Percentiles rank a stretch among this genome's conserved stretches.
These are phyloP conservation scores for Poecile atricapillus DNA, from an alignment of 2,113 vertebrate species.

Conservation along the genomic window DNA sequence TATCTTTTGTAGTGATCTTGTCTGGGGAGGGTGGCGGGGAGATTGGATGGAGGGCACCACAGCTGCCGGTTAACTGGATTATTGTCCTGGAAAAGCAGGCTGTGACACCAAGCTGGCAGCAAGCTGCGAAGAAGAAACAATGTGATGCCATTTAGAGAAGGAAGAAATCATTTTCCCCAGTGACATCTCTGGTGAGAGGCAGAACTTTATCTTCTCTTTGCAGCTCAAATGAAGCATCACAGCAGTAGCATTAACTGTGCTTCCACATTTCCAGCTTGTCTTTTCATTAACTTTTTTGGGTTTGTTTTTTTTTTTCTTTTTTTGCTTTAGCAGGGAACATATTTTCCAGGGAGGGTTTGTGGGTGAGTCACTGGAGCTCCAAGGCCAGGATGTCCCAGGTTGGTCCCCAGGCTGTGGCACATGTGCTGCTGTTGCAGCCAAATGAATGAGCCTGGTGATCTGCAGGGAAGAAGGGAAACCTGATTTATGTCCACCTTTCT, in stretches of 20 bases:
- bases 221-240: constrained; percentile 22
- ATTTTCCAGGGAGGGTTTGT: background rate
- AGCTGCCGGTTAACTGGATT: background rate
- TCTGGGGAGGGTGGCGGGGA: background rate
- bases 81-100: background rate
- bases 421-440: accelerated
- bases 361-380: background rate
- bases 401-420: background rate
- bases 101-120: background rate
- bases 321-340: background rate
- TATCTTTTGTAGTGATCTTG: background rate
- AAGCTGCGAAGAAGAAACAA: background rate
- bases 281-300: background rate
- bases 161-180: constrained; percentile 29
- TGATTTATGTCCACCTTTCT: background rate
- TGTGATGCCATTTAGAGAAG: background rate
- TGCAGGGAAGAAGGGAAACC: background rate
- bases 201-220: constrained; percentile 29
- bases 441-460: background rate
- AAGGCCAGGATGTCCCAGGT: background rate
- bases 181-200: constrained; percentile 6
- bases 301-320: background rate
- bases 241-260: background rate
- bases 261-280: background rate
- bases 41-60: background rate